These are phyloP conservation scores for Diabrotica balteata DNA, from an alignment of 2,888 invertebrate genomes.

Conservation along the genomic window DNA sequence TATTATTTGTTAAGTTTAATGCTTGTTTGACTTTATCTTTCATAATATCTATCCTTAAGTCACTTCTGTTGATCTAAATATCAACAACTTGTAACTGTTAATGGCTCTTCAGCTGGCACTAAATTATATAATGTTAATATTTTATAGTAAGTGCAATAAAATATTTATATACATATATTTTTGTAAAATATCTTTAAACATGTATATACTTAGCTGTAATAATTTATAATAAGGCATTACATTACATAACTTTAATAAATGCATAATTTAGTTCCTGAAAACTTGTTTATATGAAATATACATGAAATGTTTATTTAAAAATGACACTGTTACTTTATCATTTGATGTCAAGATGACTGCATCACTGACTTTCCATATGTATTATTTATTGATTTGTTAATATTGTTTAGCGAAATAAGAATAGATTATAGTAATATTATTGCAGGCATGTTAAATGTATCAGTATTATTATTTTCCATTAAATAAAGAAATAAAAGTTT, in stretches of 20 bases:
- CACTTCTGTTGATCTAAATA: too few species aligned
- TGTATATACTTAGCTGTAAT: constrained; percentile 15
- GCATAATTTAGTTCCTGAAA: constrained; percentile 24
- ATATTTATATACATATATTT: constrained; percentile 10
- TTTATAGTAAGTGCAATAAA: constrained; percentile 12
- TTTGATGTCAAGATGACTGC: constrained; percentile 34
- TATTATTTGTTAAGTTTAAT: too few species aligned
- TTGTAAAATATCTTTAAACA: constrained; percentile 10
- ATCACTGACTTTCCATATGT: constrained; percentile 34
- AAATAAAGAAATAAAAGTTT: constrained; percentile 48
- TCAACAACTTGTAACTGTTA: too few species aligned
- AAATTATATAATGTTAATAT: too few species aligned
- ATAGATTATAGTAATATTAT: constrained; percentile 38
- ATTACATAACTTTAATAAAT: constrained; percentile 13
- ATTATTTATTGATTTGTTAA: constrained; percentile 51
- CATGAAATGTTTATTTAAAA: constrained; percentile 15
- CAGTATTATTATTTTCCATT: constrained; percentile 58
- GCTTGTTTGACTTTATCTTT: too few species aligned
- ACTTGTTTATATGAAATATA: constrained; percentile 5
- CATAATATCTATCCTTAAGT: too few species aligned
- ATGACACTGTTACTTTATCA: constrained; percentile 20
- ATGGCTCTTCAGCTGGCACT: too few species aligned
- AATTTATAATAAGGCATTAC: constrained; percentile 13
- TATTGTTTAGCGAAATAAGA: constrained; percentile 41
- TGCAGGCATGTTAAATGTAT: constrained; percentile 55